Conservation (phyloP, 2,888 invertebrate species). For the Amiota mariae region DNA sequence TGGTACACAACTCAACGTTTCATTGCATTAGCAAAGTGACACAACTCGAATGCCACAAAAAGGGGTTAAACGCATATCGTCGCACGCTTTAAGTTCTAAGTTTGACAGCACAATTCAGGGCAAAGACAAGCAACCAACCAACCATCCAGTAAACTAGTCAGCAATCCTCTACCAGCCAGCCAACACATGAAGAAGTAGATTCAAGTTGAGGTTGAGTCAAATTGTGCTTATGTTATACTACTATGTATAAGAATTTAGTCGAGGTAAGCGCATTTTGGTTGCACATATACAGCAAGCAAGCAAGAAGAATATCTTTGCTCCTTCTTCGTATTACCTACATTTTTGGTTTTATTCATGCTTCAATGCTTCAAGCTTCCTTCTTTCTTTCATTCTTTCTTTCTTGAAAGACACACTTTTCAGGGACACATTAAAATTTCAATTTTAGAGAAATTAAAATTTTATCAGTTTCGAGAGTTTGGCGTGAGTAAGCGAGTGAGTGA, state of each 20-base stretch:
- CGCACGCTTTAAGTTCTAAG: background rate
- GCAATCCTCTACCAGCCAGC: no score
- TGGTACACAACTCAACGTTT: background rate
- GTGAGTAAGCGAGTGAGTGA: no score
- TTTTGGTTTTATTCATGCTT: no score
- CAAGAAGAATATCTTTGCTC: background rate
- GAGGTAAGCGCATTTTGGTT: background rate
- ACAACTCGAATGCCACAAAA: slow-evolving; percentile 2
- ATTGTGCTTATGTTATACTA: no score
- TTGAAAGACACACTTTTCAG: slow-evolving; percentile 31
- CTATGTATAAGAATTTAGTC: background rate
- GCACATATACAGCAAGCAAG: background rate
- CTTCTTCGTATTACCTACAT: no score
- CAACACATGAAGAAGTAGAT: no score
- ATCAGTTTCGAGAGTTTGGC: slow-evolving; percentile 38
- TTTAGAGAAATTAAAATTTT: slow-evolving; percentile 56
- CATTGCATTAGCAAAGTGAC: slow-evolving; percentile 22
- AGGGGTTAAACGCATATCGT: background rate
- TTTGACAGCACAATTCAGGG: background rate
- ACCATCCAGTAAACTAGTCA: no score
- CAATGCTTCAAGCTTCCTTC: background rate
- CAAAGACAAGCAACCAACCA: no score
- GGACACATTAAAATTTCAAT: slow-evolving; percentile 59
- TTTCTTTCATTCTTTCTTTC: background rate
- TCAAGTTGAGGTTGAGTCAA: no score